phyloP scores from a whole-genome alignment of 2,113 vertebrate species.

The Cricetomys ansorgei region DNA sequence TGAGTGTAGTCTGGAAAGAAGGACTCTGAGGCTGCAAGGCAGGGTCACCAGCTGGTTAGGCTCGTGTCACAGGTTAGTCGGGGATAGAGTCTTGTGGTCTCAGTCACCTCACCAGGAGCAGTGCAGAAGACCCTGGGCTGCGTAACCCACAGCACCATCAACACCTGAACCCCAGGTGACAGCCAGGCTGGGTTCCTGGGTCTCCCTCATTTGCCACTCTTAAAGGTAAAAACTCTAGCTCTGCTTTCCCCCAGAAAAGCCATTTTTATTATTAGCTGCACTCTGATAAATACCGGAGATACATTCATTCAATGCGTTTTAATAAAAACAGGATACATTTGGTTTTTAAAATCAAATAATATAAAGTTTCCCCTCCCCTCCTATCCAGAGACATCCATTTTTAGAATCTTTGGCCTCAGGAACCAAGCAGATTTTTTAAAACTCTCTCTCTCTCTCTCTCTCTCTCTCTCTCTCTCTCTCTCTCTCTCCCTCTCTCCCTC shows the following conservation, averaged over 20 bases:
- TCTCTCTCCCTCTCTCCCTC: no score
- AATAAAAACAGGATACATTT: background rate
- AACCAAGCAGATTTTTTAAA: background rate
- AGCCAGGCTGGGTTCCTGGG: accelerated
- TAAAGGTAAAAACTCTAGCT: background rate
- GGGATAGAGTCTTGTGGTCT: background rate
- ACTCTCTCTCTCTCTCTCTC: no score
- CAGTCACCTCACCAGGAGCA: background rate
- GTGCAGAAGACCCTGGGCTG: background rate
- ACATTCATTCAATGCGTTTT: background rate
- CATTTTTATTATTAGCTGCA: background rate
- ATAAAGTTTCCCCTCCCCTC: background rate
- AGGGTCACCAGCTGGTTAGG: background rate
- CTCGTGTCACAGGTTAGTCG: background rate
- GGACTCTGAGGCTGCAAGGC: background rate
- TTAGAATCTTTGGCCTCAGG: background rate
- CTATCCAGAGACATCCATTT: background rate
- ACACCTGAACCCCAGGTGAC: accelerated
- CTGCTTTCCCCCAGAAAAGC: background rate
- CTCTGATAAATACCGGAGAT: background rate
- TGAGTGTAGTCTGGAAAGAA: background rate
- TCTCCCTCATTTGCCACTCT: background rate
- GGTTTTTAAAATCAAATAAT: background rate
- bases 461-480: no score
- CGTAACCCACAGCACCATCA: accelerated